Conservation (phyloP, 1,140 invertebrate genomes). For the Elymnias hypermnestra region DNA sequence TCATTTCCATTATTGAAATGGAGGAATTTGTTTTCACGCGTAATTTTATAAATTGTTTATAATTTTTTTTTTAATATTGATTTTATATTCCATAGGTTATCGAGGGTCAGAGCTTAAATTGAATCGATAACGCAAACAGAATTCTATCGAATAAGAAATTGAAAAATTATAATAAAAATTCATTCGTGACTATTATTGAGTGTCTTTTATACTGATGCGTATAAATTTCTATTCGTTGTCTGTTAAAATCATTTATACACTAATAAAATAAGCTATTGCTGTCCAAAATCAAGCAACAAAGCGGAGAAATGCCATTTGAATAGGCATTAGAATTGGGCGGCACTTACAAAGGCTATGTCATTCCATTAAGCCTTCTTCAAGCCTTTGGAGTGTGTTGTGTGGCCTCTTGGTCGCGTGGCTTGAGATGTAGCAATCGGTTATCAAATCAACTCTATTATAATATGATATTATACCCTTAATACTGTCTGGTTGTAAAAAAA, state of each 20-base stretch:
- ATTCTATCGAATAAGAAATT: slow-evolving; percentile 13
- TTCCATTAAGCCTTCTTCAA: slow-evolving; percentile 74
- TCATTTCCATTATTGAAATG: slow-evolving; percentile 14
- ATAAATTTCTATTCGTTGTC: slow-evolving; percentile 26
- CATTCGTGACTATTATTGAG: slow-evolving; percentile 15
- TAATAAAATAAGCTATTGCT: slow-evolving; percentile 73
- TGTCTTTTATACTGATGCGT: slow-evolving; percentile 17
- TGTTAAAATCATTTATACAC: slow-evolving; percentile 66
- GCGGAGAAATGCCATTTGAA: slow-evolving; percentile 72
- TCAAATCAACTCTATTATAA: slow-evolving; percentile 70
- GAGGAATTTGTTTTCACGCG: slow-evolving; percentile 6
- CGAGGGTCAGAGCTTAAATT: slow-evolving; percentile 1
- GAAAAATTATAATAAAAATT: slow-evolving; percentile 17
- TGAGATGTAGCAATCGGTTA: slow-evolving; percentile 56
- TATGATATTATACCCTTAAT: too few relatives aligned
- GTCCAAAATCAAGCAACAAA: slow-evolving; percentile 73
- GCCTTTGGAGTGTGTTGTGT: slow-evolving; percentile 59
- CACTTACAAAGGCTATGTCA: slow-evolving; percentile 70
- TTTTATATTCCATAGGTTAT: slow-evolving; percentile 20
- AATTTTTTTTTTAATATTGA: slow-evolving; percentile 21
- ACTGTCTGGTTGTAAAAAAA: too few relatives aligned
- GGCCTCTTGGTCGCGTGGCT: slow-evolving; percentile 66
- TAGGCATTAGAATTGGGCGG: slow-evolving; percentile 73
- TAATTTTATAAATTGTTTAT: slow-evolving; percentile 10
- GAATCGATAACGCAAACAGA: slow-evolving; percentile 9